Evolutionary conservation across 1,140 invertebrate species (phyloP), one percentile per base, ranked within the genome.

Genomic region (Drosophila saltans): DNA sequence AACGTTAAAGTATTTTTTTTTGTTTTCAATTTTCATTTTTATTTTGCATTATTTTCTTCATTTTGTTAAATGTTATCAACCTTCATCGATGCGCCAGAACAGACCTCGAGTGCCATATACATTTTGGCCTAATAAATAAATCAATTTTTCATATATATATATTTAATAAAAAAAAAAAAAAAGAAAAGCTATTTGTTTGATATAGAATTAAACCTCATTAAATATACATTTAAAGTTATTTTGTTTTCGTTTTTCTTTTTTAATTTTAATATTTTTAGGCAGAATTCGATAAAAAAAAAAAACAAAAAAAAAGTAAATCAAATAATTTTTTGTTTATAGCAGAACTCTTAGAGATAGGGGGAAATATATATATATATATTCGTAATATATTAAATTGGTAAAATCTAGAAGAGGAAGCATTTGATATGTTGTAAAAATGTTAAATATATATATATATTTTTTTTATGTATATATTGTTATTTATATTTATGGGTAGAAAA

Each of bases 381-480:
- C 45, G 9, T 67, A 66, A 45, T 70, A 68, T 59, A 65, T 48
- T 59, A 78, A 78, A 63, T 68, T 76, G 60, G 70, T 86, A 80
- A 64, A 52, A 21, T 66, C 82, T 86, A 88, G 66, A 78, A 70
- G 72, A 91, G 89, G 89, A 91, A 91, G 89, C 89, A 91, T 91
- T 91, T 91, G 89, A 91, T 91, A 91, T 91, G 89, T 91, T 91
- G 88, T 91, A 91, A 83, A 86, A 88, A 88, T 88, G 76, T 88
- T 73, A 80, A 79, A 69, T 75, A 45, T 62, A 63, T 66, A 52
- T 43, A 43, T 16, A 43, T 43, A 43, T 52, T 26, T 26, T 6
- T 55, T 48, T 39, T 52, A 72, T 57, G 33, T 65, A 65, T 66
- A 48, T 78, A 69, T 59, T 58, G 33, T 36, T 36, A 36, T 62